Percentiles rank a stretch among this genome's conserved stretches.
Conservation (phyloP, 2,797 vertebrate species). For the Steatocranus sp. region DNA sequence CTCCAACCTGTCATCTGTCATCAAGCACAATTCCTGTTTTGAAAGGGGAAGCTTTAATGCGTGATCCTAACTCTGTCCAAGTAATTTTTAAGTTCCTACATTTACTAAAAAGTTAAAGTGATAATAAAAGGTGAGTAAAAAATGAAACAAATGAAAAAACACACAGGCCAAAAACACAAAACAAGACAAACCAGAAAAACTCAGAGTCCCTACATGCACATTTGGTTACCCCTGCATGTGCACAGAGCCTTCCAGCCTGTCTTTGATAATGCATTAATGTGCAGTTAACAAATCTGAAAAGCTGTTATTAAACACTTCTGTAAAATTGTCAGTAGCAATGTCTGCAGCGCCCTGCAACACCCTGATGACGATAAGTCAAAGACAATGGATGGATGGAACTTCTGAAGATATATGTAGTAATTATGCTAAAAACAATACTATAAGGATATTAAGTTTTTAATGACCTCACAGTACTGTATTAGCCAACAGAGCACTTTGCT, state of each 20-base stretch:
- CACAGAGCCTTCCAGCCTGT: neutral
- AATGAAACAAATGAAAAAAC: neutral
- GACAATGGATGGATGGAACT: neutral
- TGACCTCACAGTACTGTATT: neutral
- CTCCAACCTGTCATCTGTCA: neutral
- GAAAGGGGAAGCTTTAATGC: neutral
- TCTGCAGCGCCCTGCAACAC: neutral
- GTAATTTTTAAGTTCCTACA: neutral
- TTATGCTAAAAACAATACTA: neutral
- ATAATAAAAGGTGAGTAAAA: neutral
- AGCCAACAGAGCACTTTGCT: neutral
- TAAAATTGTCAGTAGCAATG: neutral
- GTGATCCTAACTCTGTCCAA: neutral
- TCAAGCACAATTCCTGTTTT: neutral
- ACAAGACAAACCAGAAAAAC: neutral
- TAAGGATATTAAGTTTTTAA: neutral
- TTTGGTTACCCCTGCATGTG: neutral
- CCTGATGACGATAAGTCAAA: neutral
- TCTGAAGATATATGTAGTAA: neutral
- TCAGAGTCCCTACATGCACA: neutral
- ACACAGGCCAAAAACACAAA: neutral
- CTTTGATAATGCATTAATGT: neutral
- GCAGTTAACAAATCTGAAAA: neutral
- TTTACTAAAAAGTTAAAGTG: neutral
- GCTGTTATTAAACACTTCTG: neutral